phyloP scores from a whole-genome alignment of 1,140 invertebrate genomes.

The Philopotamus ludificatus region DNA sequence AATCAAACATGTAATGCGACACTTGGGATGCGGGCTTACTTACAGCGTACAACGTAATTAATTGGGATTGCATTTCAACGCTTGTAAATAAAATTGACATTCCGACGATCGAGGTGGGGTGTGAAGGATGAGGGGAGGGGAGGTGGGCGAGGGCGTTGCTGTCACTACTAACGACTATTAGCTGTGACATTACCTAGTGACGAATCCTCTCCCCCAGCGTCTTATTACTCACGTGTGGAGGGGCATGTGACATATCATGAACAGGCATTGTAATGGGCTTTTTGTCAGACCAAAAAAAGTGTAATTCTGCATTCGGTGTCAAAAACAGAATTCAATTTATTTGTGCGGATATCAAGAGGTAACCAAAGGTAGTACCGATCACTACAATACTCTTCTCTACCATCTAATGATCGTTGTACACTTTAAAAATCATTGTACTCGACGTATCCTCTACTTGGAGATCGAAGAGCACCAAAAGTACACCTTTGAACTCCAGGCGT shows the following conservation, averaged over 20 bases:
- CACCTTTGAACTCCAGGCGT: no score
- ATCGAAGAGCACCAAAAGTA: no score
- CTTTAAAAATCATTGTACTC: no score
- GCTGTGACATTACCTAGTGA: slow-evolving; percentile 5
- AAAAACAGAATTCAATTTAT: no score
- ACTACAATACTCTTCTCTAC: no score
- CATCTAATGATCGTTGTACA: no score
- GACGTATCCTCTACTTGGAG: no score
- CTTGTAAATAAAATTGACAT: slow-evolving; percentile 6
- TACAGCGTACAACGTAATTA: slow-evolving; percentile 3
- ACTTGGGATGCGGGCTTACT: not conserved
- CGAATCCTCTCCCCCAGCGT: not conserved
- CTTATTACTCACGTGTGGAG: slow-evolving; percentile 12
- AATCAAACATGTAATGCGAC: not conserved
- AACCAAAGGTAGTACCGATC: no score
- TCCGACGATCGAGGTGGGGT: not conserved
- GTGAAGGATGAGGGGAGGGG: slow-evolving; percentile 1
- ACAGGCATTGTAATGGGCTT: slow-evolving; percentile 6
- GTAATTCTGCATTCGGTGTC: no score
- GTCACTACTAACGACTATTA: slow-evolving; percentile 19
- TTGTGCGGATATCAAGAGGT: no score
- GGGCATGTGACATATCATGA: slow-evolving; percentile 7
- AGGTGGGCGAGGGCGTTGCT: not conserved
- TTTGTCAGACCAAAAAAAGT: no score
- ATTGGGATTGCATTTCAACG: slow-evolving; percentile 2